Percentiles rank a stretch among this genome's conserved stretches.
Evolutionary conservation across 2,113 vertebrate genomes (phyloP).

Genomic region (Labeo catla): DNA sequence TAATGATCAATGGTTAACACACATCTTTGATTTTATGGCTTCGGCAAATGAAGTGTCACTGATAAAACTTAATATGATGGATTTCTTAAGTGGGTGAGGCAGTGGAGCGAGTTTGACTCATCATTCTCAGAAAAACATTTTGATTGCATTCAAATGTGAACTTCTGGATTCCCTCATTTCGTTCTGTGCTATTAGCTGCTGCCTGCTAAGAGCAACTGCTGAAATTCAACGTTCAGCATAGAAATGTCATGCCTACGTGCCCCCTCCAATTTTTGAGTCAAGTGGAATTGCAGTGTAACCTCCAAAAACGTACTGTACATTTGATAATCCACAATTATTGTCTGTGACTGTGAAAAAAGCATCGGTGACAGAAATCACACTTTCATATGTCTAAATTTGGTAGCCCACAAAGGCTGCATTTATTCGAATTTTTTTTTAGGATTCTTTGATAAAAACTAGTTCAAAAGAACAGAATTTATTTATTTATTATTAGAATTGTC

Average conservation of each 20-base stretch:
- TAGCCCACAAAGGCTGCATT: not conserved
- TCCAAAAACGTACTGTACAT: not conserved
- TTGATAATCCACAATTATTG: not conserved
- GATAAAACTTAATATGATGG: constrained; percentile 43
- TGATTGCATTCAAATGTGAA: constrained; percentile 39
- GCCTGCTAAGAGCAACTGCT: constrained; percentile 20
- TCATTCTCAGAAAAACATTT: constrained; percentile 40
- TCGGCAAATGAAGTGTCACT: constrained; percentile 44
- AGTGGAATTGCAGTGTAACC: not conserved
- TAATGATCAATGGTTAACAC: constrained; percentile 45
- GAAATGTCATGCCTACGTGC: not conserved
- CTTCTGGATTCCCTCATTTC: not conserved
- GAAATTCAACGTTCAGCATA: not conserved
- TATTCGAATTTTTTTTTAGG: not conserved
- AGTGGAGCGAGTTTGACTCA: constrained; percentile 26
- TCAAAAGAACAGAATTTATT: too few species aligned
- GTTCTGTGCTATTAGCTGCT: constrained; percentile 20
- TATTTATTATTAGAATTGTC: not conserved
- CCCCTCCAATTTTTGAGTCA: not conserved
- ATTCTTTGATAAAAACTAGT: too few species aligned
- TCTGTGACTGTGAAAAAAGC: not conserved
- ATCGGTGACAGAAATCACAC: not conserved
- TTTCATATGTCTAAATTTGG: not conserved
- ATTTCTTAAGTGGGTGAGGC: constrained; percentile 34
- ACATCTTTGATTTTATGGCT: constrained; percentile 42